Base-by-base conservation (phyloP, 2,113 vertebrate species). In the Aegypius monachus region DNA sequence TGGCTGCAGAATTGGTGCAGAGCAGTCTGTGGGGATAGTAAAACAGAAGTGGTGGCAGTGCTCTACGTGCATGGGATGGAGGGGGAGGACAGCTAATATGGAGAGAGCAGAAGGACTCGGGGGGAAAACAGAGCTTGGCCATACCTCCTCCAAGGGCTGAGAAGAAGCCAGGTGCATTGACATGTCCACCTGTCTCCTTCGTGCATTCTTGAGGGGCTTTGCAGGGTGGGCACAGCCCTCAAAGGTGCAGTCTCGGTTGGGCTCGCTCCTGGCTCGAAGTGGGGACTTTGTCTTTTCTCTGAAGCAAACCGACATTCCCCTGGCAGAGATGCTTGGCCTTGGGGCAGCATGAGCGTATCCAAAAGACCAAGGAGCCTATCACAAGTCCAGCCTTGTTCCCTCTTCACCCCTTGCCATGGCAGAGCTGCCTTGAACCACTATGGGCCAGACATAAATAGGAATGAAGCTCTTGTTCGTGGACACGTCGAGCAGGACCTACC, bases 401-500 rank as follows among this genome's bases (percentile, higher is more conserved):
- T 38, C 36, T 61, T 72, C 53, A 31, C 10, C 40, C 25, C 40
- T 52, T 31, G 23, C 32, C 43, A 3, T 15, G 17, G 7, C 40
- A 65, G 81, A 82, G 56, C 12, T 38, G 22, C 48, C 45, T 80
- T 42, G 32, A 56, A 11, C 17, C 31, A 2, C 16, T 31, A 4
- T 5, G 31, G 42, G 42, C n/a, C 52, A 53, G 59, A 16, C 26
- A 10, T 62, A 4, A 43, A 6, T 14, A 38, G 53, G 47, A 88
- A 42, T 9, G 5, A 40, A 82, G 42, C 21, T 59, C 52, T 53
- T 68, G 23, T 43, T 79, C 47, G 6, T 5, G 38, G 22, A 18
- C 13, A 2, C 4, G 0, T 34, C 0, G 0, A 72, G n/a, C 22
- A 67, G 53, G 29, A 72, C 18, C 40, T 38, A 9, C 15, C 42